phyloP scores from a whole-genome alignment of 2,797 vertebrate genomes.

The Muscicapa comitata region DNA sequence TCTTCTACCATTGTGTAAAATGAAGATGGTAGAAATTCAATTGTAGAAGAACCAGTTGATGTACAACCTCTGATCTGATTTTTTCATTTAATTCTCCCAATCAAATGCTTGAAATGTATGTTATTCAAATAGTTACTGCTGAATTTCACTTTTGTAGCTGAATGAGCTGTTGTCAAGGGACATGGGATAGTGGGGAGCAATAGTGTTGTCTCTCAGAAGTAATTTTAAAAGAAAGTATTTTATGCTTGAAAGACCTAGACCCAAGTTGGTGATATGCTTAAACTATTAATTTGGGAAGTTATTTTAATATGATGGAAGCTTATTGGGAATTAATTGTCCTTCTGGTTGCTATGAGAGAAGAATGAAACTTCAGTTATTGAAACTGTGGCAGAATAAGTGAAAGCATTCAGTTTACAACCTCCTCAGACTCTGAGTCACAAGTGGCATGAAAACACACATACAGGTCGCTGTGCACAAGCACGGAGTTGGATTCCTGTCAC shows the following conservation, averaged over 20 bases:
- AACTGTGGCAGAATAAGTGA: not conserved
- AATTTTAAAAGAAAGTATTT: not conserved
- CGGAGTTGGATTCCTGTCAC: fast-evolving
- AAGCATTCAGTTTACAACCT: not conserved
- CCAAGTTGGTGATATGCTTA: not conserved
- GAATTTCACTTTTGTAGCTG: not conserved
- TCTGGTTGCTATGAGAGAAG: not conserved
- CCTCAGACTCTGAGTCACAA: not conserved
- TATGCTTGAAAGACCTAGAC: not conserved
- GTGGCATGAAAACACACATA: not conserved
- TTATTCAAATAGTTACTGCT: not conserved
- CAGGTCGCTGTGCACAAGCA: not conserved
- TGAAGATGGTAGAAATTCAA: conserved; percentile 32
- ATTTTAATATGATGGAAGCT: not conserved
- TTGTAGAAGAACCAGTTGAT: not conserved
- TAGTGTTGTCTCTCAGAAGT: not conserved
- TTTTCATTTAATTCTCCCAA: conserved; percentile 10
- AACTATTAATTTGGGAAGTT: not conserved
- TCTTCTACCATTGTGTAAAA: conserved; percentile 1
- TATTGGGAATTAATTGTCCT: not conserved
- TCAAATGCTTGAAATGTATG: not conserved
- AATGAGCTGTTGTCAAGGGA: not conserved
- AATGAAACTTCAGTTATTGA: not conserved
- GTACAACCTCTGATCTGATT: not conserved
- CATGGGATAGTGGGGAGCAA: not conserved